Conservation (phyloP, 2,888 invertebrate species). For the Acleris cristana region DNA sequence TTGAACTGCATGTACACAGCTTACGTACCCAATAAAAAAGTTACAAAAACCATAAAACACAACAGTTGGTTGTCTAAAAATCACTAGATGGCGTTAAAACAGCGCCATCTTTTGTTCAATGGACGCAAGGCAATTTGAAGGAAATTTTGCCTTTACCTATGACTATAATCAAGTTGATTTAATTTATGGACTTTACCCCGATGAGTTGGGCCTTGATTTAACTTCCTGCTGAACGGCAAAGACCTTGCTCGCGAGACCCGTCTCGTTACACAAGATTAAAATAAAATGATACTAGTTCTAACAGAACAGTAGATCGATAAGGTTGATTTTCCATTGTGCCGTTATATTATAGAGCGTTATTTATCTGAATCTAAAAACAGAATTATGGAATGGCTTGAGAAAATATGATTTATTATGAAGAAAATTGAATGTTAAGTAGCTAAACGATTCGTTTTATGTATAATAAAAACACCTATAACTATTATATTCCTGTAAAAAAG, state of each 20-base stretch:
- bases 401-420: too few species aligned
- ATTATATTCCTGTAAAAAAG: too few species aligned
- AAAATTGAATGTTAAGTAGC: too few species aligned
- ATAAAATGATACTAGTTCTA: slow-evolving; percentile 17
- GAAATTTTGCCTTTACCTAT: slow-evolving; percentile 12
- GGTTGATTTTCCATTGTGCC: background rate
- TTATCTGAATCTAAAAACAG: background rate
- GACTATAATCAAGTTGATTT: slow-evolving; percentile 31
- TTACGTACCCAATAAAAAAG: too few species aligned
- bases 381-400: too few species aligned
- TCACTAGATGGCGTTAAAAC: slow-evolving; percentile 6
- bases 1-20: too few species aligned
- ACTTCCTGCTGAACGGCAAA: slow-evolving; percentile 38
- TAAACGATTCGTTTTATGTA: too few species aligned
- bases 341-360: background rate
- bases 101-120: slow-evolving; percentile 4
- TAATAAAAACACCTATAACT: too few species aligned
- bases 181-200: slow-evolving; percentile 36
- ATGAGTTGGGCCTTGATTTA: slow-evolving; percentile 36
- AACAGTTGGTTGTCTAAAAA: too few species aligned
- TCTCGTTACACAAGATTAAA: slow-evolving; percentile 35
- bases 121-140: background rate
- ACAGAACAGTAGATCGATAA: background rate
- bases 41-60: too few species aligned
- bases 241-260: slow-evolving; percentile 36